Conservation (phyloP, 2,888 invertebrate species). For the Caenorhabditis angaria region DNA sequence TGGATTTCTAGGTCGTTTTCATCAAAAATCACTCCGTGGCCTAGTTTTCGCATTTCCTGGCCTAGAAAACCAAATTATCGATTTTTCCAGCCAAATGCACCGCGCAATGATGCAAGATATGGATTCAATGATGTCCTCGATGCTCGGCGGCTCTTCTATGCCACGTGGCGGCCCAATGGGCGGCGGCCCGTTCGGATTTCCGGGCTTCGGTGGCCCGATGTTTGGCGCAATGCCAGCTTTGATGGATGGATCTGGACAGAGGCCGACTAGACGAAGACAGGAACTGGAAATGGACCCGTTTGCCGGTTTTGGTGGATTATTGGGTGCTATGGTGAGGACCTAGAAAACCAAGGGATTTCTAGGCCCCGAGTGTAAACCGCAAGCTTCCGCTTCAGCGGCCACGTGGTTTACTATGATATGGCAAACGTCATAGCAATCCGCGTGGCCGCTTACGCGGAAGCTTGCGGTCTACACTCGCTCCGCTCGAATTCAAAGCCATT, state of each 20-base stretch:
- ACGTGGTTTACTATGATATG: too few relatives aligned
- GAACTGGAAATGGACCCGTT: constrained; percentile 40
- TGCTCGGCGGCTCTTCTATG: constrained; percentile 22
- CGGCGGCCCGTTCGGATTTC: background rate
- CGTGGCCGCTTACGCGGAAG: too few relatives aligned
- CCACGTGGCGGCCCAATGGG: constrained; percentile 19
- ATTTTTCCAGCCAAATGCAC: constrained; percentile 61
- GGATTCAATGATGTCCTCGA: constrained; percentile 66
- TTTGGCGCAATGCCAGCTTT: constrained; percentile 23
- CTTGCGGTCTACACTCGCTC: too few relatives aligned
- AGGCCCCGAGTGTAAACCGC: too few relatives aligned
- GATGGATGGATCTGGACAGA: constrained; percentile 37
- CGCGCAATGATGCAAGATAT: constrained; percentile 65
- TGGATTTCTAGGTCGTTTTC: too few relatives aligned
- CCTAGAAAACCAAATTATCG: background rate
- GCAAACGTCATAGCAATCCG: too few relatives aligned
- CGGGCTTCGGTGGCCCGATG: constrained; percentile 8
- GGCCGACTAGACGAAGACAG: constrained; percentile 22
- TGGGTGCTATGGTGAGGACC: constrained; percentile 24
- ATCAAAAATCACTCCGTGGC: too few relatives aligned
- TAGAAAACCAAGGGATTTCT: background rate
- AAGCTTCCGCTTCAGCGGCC: too few relatives aligned
- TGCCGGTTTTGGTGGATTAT: constrained; percentile 28
- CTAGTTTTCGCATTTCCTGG: too few relatives aligned
- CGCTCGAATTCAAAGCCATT: too few relatives aligned